These are phyloP conservation scores for Actias luna DNA, from an alignment of 2,888 invertebrate genomes.

Conservation along the genomic window DNA sequence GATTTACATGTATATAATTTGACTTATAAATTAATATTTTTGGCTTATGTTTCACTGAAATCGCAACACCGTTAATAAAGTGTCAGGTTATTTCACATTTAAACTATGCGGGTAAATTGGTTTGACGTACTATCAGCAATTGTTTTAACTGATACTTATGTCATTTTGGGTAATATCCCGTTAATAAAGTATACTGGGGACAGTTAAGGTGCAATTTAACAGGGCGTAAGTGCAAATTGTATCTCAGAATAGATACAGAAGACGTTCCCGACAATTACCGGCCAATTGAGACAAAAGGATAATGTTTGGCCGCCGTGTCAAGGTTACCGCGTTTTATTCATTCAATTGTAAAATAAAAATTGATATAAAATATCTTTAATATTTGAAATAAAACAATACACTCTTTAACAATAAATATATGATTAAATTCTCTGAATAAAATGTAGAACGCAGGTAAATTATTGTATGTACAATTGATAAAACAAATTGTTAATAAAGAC, in stretches of 20 bases:
- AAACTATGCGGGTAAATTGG: neutral
- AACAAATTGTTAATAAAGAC: neutral
- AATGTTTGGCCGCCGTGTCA: slow-evolving; percentile 77
- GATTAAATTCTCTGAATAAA: neutral
- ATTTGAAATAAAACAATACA: slow-evolving; percentile 24
- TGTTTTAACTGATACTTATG: slow-evolving; percentile 1
- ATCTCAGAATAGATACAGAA: slow-evolving; percentile 74
- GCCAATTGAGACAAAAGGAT: slow-evolving; percentile 80
- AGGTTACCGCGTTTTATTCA: slow-evolving; percentile 60
- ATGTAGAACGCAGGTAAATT: neutral
- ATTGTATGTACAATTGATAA: neutral
- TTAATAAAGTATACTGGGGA: slow-evolving; percentile 12
- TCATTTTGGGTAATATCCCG: slow-evolving; percentile 9
- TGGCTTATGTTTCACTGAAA: slow-evolving; percentile 60
- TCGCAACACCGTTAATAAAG: slow-evolving; percentile 6
- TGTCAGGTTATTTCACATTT: neutral
- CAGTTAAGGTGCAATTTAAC: slow-evolving; percentile 71
- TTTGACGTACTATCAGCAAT: slow-evolving; percentile 12
- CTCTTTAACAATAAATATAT: neutral
- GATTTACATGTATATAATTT: slow-evolving; percentile 37
- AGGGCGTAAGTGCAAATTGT: slow-evolving; percentile 71
- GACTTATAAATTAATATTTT: slow-evolving; percentile 44
- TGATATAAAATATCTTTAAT: slow-evolving; percentile 65
- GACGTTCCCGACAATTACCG: slow-evolving; percentile 73
- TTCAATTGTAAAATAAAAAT: slow-evolving; percentile 71